Evolutionary conservation across 2,888 invertebrate species (phyloP).

Genomic region (Lymantria dispar): DNA sequence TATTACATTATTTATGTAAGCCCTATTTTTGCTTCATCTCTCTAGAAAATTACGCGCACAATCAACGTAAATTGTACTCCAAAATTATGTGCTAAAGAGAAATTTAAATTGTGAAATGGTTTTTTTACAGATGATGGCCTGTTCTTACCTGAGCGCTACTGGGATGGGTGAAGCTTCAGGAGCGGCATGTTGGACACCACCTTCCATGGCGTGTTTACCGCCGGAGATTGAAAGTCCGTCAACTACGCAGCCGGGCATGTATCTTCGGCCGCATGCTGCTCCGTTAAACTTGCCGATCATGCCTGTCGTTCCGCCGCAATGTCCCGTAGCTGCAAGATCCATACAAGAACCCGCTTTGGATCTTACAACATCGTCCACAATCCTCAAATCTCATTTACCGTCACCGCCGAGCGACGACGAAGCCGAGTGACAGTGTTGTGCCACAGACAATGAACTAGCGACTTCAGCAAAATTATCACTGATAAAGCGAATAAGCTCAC

Average conservation of each 20-base stretch:
- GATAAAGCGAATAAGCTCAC: constrained; percentile 18
- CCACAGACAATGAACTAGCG: constrained; percentile 52
- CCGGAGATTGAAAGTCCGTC: constrained; percentile 30
- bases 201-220: constrained; percentile 38
- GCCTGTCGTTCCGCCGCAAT: background rate
- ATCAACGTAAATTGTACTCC: constrained; percentile 52
- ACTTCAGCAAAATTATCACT: constrained; percentile 56
- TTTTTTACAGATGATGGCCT: constrained; percentile 79
- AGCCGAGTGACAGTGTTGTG: constrained; percentile 74
- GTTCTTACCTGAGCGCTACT: constrained; percentile 72
- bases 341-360: constrained; percentile 63
- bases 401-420: constrained; percentile 47
- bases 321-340: constrained; percentile 1
- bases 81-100: constrained; percentile 21
- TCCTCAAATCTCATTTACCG: constrained; percentile 44
- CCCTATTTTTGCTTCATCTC: constrained; percentile 67
- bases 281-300: constrained; percentile 19
- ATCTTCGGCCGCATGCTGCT: constrained; percentile 29
- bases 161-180: constrained; percentile 51
- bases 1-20: constrained; percentile 81
- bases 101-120: constrained; percentile 26
- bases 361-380: constrained; percentile 51
- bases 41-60: constrained; percentile 61
- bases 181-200: constrained; percentile 70
- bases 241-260: constrained; percentile 27